Conservation (phyloP, 1,140 invertebrate genomes). For the Drosophila kepulauana region DNA sequence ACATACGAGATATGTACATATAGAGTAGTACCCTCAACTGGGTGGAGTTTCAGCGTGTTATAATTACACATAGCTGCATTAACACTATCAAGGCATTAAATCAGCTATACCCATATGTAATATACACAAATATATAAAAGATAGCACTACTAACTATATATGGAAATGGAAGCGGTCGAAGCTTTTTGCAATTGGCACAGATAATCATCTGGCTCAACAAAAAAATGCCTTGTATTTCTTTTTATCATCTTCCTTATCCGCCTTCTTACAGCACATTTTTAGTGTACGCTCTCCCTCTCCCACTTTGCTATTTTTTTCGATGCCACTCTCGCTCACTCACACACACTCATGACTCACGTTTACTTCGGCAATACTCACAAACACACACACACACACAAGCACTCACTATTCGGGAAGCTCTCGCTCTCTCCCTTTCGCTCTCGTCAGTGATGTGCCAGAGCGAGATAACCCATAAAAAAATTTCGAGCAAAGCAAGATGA, state of each 20-base stretch:
- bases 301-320: conserved; percentile 31
- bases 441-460: conserved; percentile 63
- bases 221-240: conserved; percentile 10
- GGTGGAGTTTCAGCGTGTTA: conserved; percentile 46
- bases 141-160: not conserved
- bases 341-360: conserved; percentile 20
- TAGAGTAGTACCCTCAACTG: conserved; percentile 10
- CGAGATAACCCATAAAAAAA: conserved; percentile 78
- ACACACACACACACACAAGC: conserved; percentile 10
- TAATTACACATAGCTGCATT: conserved; percentile 31
- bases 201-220: conserved; percentile 14
- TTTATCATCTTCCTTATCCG: conserved; percentile 44
- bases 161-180: not conserved
- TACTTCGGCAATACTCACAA: conserved; percentile 23
- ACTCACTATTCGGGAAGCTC: conserved; percentile 28
- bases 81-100: not conserved
- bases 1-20: too few species aligned
- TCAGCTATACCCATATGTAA: not conserved
- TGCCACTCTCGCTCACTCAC: conserved; percentile 35
- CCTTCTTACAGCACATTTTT: conserved; percentile 35
- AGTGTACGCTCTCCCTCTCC: conserved; percentile 42
- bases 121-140: not conserved
- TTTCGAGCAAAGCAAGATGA: conserved; percentile 80
- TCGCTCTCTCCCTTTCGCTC: conserved; percentile 53
- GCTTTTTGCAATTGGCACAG: conserved; percentile 4